Percentiles rank a stretch among this genome's conserved stretches.
Conservation (phyloP, 2,113 vertebrate genomes). For the Clarias gariepinus region DNA sequence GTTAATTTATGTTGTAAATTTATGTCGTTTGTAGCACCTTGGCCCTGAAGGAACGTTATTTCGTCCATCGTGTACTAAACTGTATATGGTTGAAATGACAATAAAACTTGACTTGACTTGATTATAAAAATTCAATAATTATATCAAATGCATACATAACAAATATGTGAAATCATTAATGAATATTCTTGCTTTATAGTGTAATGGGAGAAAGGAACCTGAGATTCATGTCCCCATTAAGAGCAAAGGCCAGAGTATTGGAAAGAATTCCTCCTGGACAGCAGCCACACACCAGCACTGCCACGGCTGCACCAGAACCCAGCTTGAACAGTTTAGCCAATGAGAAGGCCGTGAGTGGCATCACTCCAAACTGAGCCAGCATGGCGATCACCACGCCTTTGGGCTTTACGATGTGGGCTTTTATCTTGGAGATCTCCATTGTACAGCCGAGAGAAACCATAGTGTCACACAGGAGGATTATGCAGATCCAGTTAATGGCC, state of each 20-base stretch:
- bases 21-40: too few species aligned
- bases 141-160: too few species aligned
- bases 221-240: slow-evolving; percentile 79
- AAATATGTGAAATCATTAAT: too few species aligned
- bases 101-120: too few species aligned
- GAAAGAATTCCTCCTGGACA: slow-evolving; percentile 46
- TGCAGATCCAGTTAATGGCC: slow-evolving; percentile 55
- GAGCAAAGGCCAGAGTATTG: too few species aligned
- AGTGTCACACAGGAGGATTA: slow-evolving; percentile 60
- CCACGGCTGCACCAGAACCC: slow-evolving; percentile 63
- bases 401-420: slow-evolving; percentile 74
- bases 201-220: slow-evolving; percentile 65
- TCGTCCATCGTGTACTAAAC: too few species aligned
- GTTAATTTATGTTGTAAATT: too few species aligned
- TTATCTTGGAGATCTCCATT: slow-evolving; percentile 80
- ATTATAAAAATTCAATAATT: too few species aligned
- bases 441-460: slow-evolving; percentile 81
- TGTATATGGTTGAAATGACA: too few species aligned
- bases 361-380: slow-evolving; percentile 78
- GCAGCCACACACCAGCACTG: slow-evolving; percentile 67
- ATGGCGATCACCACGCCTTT: slow-evolving; percentile 74
- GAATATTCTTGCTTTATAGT: background rate
- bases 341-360: slow-evolving; percentile 79
- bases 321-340: slow-evolving; percentile 74
- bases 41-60: too few species aligned